Conservation (phyloP, 2,888 invertebrate species). For the Toxonevra muliebris region DNA sequence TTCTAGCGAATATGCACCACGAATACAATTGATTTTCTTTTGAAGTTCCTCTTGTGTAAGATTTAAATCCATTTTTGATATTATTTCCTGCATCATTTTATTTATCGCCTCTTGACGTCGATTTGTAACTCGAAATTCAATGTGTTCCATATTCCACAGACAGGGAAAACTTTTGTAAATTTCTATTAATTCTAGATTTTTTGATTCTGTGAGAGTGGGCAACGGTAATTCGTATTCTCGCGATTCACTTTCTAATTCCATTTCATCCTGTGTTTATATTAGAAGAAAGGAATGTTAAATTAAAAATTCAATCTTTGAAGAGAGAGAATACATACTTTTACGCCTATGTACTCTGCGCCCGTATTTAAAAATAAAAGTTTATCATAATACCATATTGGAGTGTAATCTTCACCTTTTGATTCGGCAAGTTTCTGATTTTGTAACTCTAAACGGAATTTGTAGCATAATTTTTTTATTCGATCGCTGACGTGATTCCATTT, state of each 20-base stretch:
- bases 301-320: slow-evolving; percentile 25
- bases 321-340: slow-evolving; percentile 1
- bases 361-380: slow-evolving; percentile 36
- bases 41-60: too few species aligned
- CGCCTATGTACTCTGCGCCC: slow-evolving; percentile 22
- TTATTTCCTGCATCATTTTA: too few species aligned
- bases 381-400: slow-evolving; percentile 37
- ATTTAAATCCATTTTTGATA: too few species aligned
- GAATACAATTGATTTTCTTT: too few species aligned
- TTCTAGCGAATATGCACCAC: slow-evolving; percentile 39
- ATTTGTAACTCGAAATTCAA: slow-evolving; percentile 39
- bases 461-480: slow-evolving; percentile 30
- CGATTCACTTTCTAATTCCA: slow-evolving; percentile 17
- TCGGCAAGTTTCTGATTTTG: slow-evolving; percentile 18
- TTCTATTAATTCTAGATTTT: too few species aligned
- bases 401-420: slow-evolving; percentile 6
- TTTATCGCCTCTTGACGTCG: slow-evolving; percentile 44
- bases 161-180: too few species aligned
- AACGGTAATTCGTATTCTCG: too few species aligned
- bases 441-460: slow-evolving; percentile 34
- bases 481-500: slow-evolving; percentile 22
- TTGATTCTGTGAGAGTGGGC: too few species aligned
- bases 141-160: too few species aligned
- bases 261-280: slow-evolving; percentile 11
- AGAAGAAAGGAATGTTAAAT: not conserved